These are phyloP conservation scores for Chiloscyllium punctatum DNA, from an alignment of 2,797 vertebrate species.

Conservation along the genomic window DNA sequence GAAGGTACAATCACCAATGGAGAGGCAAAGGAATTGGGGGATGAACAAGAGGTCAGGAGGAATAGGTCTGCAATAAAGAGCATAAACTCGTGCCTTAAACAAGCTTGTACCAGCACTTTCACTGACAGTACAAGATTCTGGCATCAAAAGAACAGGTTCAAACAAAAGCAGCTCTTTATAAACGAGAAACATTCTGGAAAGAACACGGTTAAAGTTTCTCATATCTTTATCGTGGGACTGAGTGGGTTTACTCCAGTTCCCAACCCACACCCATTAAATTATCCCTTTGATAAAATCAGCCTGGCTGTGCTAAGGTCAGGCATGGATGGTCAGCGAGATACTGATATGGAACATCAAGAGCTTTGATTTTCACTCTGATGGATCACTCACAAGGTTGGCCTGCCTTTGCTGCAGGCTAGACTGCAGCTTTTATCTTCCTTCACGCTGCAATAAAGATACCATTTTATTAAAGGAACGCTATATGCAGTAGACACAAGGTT, in stretches of 20 bases:
- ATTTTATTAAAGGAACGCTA: background rate
- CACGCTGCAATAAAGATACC: background rate
- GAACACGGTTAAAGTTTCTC: background rate
- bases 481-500: background rate
- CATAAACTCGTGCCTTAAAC: background rate
- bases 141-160: background rate
- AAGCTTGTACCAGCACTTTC: background rate
- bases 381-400: background rate
- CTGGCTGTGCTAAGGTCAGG: background rate
- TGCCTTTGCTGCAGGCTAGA: conserved; percentile 13
- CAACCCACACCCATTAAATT: conserved; percentile 24
- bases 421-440: background rate
- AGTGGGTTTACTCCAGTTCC: background rate
- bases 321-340: conserved; percentile 15
- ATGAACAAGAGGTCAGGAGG: background rate
- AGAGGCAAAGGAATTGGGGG: too few species aligned
- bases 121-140: background rate
- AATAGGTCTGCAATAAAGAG: background rate
- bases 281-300: conserved; percentile 25
- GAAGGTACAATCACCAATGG: background rate
- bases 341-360: background rate
- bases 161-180: background rate
- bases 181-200: background rate
- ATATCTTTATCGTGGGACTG: background rate
- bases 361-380: conserved; percentile 13